Evolutionary conservation across 2,888 invertebrate species (phyloP).

Genomic region (Iselma pallidipennis): DNA sequence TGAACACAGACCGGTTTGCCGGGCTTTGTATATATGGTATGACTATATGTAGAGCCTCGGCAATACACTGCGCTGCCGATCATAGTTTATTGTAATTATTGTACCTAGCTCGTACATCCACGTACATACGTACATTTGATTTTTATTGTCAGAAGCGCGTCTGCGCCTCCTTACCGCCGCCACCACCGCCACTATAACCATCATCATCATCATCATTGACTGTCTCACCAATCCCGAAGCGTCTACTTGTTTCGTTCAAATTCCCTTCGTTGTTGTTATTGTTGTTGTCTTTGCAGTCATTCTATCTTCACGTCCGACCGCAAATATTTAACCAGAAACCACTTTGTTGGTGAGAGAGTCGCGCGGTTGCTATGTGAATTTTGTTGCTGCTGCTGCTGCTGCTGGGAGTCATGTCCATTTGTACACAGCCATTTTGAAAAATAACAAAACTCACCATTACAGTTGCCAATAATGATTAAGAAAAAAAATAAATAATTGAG

Average conservation of each 20-base stretch:
- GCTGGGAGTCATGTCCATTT: too few relatives aligned
- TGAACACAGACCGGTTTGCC: conserved; percentile 31
- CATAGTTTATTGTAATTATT: conserved; percentile 46
- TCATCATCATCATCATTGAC: too few relatives aligned
- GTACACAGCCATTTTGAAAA: too few relatives aligned
- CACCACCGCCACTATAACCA: background rate
- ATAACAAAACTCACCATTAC: background rate
- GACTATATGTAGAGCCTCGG: conserved; percentile 23
- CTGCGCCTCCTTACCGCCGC: conserved; percentile 21
- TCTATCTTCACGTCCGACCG: background rate
- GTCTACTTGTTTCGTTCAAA: too few relatives aligned
- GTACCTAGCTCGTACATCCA: conserved; percentile 41
- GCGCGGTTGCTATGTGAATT: conserved; percentile 1
- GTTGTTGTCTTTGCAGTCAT: background rate
- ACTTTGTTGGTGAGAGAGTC: background rate
- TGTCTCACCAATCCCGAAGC: too few relatives aligned
- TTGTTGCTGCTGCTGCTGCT: background rate
- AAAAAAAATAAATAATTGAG: background rate
- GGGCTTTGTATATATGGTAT: conserved; percentile 24
- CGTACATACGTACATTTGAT: conserved; percentile 40
- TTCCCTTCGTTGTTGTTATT: too few relatives aligned
- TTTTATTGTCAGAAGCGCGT: conserved; percentile 39
- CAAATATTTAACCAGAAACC: conserved; percentile 3
- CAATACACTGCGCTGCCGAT: conserved; percentile 40
- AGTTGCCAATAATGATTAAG: background rate